phyloP scores from a whole-genome alignment of 1,140 invertebrate species.

The Lepidostoma basale region DNA sequence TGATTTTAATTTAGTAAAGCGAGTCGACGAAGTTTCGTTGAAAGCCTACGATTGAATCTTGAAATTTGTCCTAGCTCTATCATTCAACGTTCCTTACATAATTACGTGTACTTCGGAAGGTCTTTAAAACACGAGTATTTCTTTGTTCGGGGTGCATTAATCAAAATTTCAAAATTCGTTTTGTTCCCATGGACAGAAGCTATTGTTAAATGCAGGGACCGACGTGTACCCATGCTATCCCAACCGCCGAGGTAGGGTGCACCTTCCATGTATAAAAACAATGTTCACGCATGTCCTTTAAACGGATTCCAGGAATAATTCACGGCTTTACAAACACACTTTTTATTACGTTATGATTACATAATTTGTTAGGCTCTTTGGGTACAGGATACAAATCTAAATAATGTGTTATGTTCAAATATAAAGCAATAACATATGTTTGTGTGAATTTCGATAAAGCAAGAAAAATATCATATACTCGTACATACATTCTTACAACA shows the following conservation, averaged over 20 bases:
- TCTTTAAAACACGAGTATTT: constrained; percentile 28
- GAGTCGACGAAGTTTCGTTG: too few species aligned
- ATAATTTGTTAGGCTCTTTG: constrained; percentile 13
- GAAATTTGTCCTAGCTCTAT: too few species aligned
- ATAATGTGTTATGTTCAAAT: not conserved
- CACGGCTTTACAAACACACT: not conserved
- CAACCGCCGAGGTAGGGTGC: not conserved
- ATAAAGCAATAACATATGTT: not conserved
- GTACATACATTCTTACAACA: too few species aligned
- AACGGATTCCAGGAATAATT: not conserved
- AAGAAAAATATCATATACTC: too few species aligned
- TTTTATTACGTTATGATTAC: constrained; percentile 3
- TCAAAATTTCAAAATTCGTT: constrained; percentile 41
- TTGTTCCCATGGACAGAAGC: constrained; percentile 38
- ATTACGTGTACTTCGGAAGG: constrained; percentile 7
- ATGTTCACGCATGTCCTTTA: constrained; percentile 2
- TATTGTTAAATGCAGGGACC: constrained; percentile 24
- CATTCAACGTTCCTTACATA: too few species aligned
- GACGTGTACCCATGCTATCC: not conserved
- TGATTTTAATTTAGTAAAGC: too few species aligned
- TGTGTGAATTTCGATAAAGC: not conserved
- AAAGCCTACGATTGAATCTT: too few species aligned
- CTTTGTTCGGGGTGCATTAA: constrained; percentile 36
- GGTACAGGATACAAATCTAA: not conserved
- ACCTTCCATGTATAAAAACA: not conserved